These are phyloP conservation scores for Hoplias malabaricus DNA, from an alignment of 2,113 vertebrate genomes.

Conservation along the genomic window DNA sequence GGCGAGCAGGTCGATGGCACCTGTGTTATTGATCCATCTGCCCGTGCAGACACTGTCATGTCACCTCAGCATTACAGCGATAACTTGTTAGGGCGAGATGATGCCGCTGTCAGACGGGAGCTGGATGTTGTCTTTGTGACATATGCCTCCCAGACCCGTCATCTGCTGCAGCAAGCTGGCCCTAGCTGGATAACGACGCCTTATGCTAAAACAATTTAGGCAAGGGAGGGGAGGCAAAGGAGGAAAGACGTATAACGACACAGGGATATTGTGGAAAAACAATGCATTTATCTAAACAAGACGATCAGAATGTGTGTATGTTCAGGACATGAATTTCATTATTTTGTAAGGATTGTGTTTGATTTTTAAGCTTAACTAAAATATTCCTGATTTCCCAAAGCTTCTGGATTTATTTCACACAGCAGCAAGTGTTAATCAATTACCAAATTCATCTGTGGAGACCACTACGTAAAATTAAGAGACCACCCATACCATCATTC, in stretches of 20 bases:
- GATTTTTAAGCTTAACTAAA: no score
- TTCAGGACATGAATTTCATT: neutral
- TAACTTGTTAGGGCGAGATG: conserved; percentile 76
- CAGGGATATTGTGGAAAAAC: neutral
- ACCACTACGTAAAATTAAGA: no score
- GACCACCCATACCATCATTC: no score
- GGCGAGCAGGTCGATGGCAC: conserved; percentile 55
- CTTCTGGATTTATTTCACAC: no score
- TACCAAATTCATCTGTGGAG: no score
- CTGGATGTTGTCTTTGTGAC: conserved; percentile 59
- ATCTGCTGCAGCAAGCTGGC: conserved; percentile 57
- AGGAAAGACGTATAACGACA: neutral
- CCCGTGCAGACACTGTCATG: conserved; percentile 75
- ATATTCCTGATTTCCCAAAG: no score
- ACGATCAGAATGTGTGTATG: neutral
- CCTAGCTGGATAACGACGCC: conserved; percentile 36
- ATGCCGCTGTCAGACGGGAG: conserved; percentile 72
- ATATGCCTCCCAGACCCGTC: conserved; percentile 62
- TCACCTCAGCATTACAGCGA: conserved; percentile 78
- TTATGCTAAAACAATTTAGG: conserved; percentile 41
- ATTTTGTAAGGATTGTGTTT: no score
- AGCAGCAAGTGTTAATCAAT: no score
- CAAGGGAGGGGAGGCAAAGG: neutral
- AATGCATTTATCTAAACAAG: neutral
- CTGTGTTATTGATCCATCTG: conserved; percentile 75